These are phyloP conservation scores for Molossus molossus DNA, from an alignment of 2,797 vertebrate species.

Conservation along the genomic window DNA sequence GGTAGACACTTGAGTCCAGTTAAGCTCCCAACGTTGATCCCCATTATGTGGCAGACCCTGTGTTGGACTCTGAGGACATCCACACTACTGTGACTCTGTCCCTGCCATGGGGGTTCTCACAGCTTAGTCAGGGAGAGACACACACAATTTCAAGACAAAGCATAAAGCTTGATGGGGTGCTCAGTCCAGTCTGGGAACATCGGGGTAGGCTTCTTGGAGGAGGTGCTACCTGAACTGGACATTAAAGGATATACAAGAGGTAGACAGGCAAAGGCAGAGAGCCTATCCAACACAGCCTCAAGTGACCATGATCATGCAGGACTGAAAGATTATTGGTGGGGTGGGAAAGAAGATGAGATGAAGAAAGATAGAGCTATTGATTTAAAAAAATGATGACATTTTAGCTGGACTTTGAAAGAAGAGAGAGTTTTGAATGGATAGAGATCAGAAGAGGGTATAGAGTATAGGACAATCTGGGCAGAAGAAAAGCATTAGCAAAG, in stretches of 20 bases:
- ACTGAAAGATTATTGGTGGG: not conserved
- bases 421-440: not conserved
- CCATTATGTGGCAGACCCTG: not conserved
- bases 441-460: not conserved
- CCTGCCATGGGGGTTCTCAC: not conserved
- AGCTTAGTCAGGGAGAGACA: not conserved
- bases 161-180: not conserved
- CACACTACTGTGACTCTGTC: not conserved
- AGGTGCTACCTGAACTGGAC: not conserved
- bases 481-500: not conserved
- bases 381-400: not conserved
- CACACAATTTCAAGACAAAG: not conserved
- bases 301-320: not conserved
- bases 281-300: not conserved
- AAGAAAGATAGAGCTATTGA: not conserved
- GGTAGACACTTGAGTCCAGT: not conserved
- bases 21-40: not conserved
- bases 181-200: not conserved
- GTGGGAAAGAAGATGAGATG: not conserved
- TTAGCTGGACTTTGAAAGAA: slow-evolving; percentile 8
- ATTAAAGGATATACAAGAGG: not conserved
- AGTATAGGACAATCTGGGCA: not conserved
- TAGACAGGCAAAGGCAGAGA: not conserved
- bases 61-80: not conserved
- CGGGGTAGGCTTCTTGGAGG: not conserved